These are phyloP conservation scores for Scleropages formosus DNA, from an alignment of 2,797 vertebrate species.

Conservation along the genomic window DNA sequence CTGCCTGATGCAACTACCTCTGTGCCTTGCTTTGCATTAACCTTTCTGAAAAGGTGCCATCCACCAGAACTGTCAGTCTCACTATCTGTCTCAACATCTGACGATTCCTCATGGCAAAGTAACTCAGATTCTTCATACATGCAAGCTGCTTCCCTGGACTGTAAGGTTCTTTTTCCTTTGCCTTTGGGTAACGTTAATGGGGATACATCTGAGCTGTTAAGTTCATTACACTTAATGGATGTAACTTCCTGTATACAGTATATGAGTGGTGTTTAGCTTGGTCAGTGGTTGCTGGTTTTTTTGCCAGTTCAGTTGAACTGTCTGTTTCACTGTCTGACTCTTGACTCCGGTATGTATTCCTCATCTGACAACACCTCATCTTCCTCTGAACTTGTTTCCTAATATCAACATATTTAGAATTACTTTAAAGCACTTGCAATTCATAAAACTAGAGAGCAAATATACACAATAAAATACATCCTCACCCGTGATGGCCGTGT, in stretches of 20 bases:
- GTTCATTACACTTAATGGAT: too few relatives aligned
- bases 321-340: too few relatives aligned
- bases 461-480: constrained; percentile 17
- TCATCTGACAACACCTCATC: neutral
- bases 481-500: neutral
- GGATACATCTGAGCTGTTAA: too few relatives aligned
- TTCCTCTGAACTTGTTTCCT: constrained; percentile 33
- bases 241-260: too few relatives aligned
- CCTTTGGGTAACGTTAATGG: too few relatives aligned
- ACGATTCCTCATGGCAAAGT: neutral
- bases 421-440: neutral
- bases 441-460: neutral
- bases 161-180: too few relatives aligned
- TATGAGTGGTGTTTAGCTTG: too few relatives aligned
- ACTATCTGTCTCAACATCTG: constrained; percentile 11
- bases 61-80: constrained; percentile 26
- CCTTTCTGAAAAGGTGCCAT: too few relatives aligned
- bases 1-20: constrained; percentile 20
- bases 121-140: too few relatives aligned
- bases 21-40: too few relatives aligned
- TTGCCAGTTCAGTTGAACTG: neutral
- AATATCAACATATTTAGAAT: neutral
- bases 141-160: neutral
- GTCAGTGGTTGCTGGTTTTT: too few relatives aligned
- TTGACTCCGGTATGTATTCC: too few relatives aligned